Conservation (phyloP, 2,113 vertebrate genomes). For the Drymodes brunneopygia region DNA sequence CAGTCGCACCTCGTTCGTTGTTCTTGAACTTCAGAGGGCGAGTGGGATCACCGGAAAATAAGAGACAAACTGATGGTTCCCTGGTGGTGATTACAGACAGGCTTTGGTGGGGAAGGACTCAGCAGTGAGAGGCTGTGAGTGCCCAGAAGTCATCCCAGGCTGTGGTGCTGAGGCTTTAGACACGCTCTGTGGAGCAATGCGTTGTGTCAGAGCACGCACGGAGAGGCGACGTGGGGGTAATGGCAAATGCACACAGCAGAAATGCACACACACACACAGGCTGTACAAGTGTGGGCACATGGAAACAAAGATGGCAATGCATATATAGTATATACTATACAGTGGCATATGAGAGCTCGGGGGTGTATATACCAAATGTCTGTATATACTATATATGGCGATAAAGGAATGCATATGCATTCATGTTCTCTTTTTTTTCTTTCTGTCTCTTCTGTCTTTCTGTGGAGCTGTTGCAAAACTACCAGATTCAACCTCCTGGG, state of each 20-base stretch:
- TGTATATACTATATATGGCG: constrained; percentile 34
- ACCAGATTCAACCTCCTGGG: constrained; percentile 59
- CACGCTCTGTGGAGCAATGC: rapidly evolving
- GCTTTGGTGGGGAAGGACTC: not conserved
- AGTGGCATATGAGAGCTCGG: not conserved
- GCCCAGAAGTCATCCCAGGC: not conserved
- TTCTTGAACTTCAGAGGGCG: rapidly evolving
- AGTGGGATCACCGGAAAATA: not conserved
- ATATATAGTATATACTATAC: not conserved
- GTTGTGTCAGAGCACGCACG: rapidly evolving
- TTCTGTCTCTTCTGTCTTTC: constrained; percentile 32
- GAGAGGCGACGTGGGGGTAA: not conserved
- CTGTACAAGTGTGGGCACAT: not conserved
- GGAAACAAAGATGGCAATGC: not conserved
- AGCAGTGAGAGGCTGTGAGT: not conserved
- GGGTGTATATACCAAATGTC: constrained; percentile 45
- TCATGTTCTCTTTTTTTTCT: constrained; percentile 26
- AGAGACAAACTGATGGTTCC: not conserved
- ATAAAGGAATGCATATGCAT: constrained; percentile 44
- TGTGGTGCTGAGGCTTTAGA: not conserved
- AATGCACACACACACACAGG: not conserved
- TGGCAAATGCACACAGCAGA: not conserved
- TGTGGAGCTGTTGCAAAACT: constrained; percentile 45
- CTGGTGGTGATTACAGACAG: not conserved
- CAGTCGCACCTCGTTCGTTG: not conserved